Evolutionary conservation across 1,140 invertebrate species (phyloP).

Genomic region (Ips typographus): DNA sequence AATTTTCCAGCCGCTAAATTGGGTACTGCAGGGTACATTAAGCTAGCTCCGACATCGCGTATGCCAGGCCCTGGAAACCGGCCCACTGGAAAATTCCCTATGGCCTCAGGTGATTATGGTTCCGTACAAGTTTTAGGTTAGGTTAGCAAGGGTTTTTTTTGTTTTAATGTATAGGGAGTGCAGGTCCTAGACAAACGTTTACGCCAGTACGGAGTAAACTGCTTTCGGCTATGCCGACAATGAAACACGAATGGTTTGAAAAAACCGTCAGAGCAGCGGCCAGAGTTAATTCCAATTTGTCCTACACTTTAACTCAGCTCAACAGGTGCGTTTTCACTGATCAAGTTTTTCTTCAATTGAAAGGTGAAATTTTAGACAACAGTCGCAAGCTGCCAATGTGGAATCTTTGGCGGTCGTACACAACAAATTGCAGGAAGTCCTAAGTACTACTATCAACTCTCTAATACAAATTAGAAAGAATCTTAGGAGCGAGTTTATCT

Average conservation of each 20-base stretch:
- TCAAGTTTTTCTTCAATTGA: not conserved
- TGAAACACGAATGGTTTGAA: conserved; percentile 50
- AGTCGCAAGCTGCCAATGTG: conserved; percentile 40
- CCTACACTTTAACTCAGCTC: conserved; percentile 43
- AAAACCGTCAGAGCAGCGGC: conserved; percentile 45
- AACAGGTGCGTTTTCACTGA: conserved; percentile 32
- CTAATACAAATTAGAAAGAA: conserved; percentile 49
- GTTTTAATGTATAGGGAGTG: too few species aligned
- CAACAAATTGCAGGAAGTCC: conserved; percentile 47
- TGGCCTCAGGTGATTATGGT: too few species aligned
- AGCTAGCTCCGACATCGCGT: conserved; percentile 17
- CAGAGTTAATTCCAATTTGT: conserved; percentile 45
- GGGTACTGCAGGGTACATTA: conserved; percentile 22
- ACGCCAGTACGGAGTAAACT: conserved; percentile 5
- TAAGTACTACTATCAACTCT: conserved; percentile 48
- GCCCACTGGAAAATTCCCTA: too few species aligned
- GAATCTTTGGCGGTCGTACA: conserved; percentile 46
- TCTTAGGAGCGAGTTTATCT: conserved; percentile 46
- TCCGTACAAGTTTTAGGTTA: too few species aligned
- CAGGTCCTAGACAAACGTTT: not conserved
- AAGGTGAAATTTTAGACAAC: conserved; percentile 30
- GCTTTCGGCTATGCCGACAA: conserved; percentile 18
- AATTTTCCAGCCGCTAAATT: conserved; percentile 6
- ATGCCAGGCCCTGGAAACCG: not conserved
- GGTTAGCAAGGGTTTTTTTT: too few species aligned